These are phyloP conservation scores for Cheilosia grossa DNA, from an alignment of 2,888 invertebrate genomes.

Conservation along the genomic window DNA sequence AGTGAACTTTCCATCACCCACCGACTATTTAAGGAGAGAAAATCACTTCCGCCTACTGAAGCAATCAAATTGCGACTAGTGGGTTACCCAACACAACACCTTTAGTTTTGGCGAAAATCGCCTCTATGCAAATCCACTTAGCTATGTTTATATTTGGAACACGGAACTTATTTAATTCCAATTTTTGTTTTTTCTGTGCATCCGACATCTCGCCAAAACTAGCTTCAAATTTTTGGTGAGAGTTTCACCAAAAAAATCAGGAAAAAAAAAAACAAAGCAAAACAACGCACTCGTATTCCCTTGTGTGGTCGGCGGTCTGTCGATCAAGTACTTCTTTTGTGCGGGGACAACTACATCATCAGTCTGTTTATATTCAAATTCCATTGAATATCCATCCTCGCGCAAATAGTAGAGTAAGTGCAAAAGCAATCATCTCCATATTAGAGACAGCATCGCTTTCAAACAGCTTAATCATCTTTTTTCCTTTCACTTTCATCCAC, in stretches of 20 bases:
- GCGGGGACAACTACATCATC: slow-evolving; percentile 5
- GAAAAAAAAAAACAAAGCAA: too few species aligned
- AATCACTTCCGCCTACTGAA: slow-evolving; percentile 16
- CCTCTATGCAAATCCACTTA: slow-evolving; percentile 58
- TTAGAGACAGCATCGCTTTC: slow-evolving; percentile 65
- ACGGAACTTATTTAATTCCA: slow-evolving; percentile 61
- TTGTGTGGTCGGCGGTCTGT: slow-evolving; percentile 7
- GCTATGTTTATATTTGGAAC: slow-evolving; percentile 45
- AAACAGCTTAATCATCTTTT: slow-evolving; percentile 73
- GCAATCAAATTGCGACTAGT: slow-evolving; percentile 7
- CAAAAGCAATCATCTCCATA: slow-evolving; percentile 66
- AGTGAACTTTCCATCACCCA: slow-evolving; percentile 34
- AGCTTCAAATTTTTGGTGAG: slow-evolving; percentile 43
- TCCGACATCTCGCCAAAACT: slow-evolving; percentile 36
- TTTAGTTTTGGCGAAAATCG: slow-evolving; percentile 38
- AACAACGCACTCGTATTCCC: neutral
- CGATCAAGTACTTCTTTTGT: slow-evolving; percentile 28
- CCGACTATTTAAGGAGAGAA: slow-evolving; percentile 48
- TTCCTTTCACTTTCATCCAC: slow-evolving; percentile 72
- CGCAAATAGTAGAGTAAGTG: slow-evolving; percentile 46
- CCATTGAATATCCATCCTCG: slow-evolving; percentile 18
- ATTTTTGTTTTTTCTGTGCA: slow-evolving; percentile 31
- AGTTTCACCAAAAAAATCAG: slow-evolving; percentile 19
- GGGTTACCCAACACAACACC: slow-evolving; percentile 50
- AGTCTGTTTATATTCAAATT: slow-evolving; percentile 36